Base-by-base conservation (phyloP, 1,140 invertebrate genomes). In the Trinorchestia longiramus region DNA sequence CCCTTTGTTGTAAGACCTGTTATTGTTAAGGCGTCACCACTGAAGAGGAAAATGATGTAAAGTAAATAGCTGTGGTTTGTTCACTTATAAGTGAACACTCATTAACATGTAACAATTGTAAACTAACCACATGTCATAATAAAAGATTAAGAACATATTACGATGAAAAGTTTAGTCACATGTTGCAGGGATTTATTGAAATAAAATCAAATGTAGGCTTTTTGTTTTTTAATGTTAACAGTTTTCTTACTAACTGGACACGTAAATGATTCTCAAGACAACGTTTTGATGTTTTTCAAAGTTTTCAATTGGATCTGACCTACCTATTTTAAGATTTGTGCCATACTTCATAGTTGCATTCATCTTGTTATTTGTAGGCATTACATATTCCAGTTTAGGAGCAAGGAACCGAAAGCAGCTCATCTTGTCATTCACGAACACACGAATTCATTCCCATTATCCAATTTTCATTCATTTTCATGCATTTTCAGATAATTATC, bases 381-480 rank as follows among this genome's bases (percentile, higher is more conserved):
- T 17, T 3, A 0, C 88, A 42, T 43, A 42, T 90, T 90, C 11
- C 88, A 90, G 41, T 42, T 17, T 90, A 3, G 8, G 17, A 90
- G 11, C 88, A 43, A 41, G 43, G 4, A 90, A 42, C 43, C 43
- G 41, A 15, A 77, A 77, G 28, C 43, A 28, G 6, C 28, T 91
- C 88, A 94, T 94, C 40, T 17, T 36, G 0, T 94, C 44, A 94
- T 45, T 94, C 43, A 94, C 47, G 28, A 40, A n/a, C 41, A 47
- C 41, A 53, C 3, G n/a, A 11, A 0, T 45, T 94, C 92, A 94
- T 45, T 94, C 43, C 17, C 40, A 94, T 94, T 45, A 94, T 94
- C 15, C 92, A 94, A 43, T 45, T 42, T 40, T 94, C 92, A 94
- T 94, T 90, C 92, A 94, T 45, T 43, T 43, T 47, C 92, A 43